Base-by-base conservation (phyloP, 2,797 vertebrate genomes). In the Cirrhinus mrigala region DNA sequence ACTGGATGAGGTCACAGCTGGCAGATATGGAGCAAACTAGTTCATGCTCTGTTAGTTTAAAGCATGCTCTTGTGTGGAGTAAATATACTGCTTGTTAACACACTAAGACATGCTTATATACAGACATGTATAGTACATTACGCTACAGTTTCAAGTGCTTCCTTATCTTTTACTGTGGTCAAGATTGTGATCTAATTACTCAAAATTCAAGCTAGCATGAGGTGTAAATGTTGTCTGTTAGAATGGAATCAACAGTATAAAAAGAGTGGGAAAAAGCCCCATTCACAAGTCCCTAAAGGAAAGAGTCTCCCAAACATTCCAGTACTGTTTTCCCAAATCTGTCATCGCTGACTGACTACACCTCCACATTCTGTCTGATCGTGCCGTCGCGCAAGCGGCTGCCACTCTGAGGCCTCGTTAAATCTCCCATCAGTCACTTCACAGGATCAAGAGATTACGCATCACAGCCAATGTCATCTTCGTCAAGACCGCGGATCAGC, bases 361-460 rank as follows among this genome's bases (percentile, higher is more conserved):
- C 66, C 66, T 70, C 40, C 76, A 79, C 40, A 46, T 11, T 79
- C 76, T 46, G 56, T 79, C 76, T 79, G 56, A 79, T 64, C 24
- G 6, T n/a, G 10, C 16, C n/a, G 11, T 62, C 12, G 4, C 1
- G 5, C 18, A 48, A 79, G 16, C 29, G 33, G 15, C 68, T 29
- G 50, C 33, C 50, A 69, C 18, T 69, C 50, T 15, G 37, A 78
- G 64, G 37, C 75, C 52, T 78, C 2, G 60, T 78, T 77, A 78
- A 78, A 69, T 46, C 82, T 78, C 82, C 71, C 60, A 83, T 83
- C 82, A 84, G 74, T 78, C 74, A 58, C 75, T 66, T 69, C 29
- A 78, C 74, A 58, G 52, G 74, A 84, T 84, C 74, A 84, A 70
- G 64, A 78, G 74, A 77, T 69, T 58, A 84, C 82, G 20, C 64